These are phyloP conservation scores for Elephantulus edwardii DNA, from an alignment of 2,113 vertebrate genomes.

Conservation along the genomic window DNA sequence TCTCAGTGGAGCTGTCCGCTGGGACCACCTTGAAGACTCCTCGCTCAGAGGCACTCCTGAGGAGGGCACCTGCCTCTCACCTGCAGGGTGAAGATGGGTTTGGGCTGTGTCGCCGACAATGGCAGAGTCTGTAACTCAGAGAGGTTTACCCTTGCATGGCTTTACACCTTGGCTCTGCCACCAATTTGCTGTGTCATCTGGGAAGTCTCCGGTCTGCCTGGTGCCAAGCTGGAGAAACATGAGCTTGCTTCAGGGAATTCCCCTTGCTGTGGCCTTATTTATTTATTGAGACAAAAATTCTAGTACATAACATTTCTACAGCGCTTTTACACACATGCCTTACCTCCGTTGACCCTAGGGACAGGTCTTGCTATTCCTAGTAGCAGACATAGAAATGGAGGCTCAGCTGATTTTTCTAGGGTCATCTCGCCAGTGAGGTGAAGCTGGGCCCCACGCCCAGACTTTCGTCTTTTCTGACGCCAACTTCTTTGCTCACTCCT, in stretches of 20 bases:
- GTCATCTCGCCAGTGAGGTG: background rate
- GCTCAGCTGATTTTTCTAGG: background rate
- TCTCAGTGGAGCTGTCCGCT: background rate
- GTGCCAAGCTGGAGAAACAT: background rate
- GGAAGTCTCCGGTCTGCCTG: background rate
- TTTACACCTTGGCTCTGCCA: background rate
- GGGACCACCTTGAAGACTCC: background rate
- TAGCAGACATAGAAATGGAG: background rate
- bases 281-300: background rate
- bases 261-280: background rate
- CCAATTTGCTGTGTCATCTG: constrained; percentile 31
- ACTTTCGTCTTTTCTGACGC: background rate
- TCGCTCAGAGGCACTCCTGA: background rate
- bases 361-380: background rate
- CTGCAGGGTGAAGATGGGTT: background rate
- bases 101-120: background rate
- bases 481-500: background rate
- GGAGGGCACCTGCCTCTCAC: background rate
- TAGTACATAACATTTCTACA: background rate
- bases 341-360: background rate
- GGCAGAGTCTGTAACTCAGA: fast-evolving
- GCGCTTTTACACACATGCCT: background rate
- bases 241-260: background rate
- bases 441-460: background rate
- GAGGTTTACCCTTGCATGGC: too few relatives aligned